Evolutionary conservation across 37 sponge, comb jelly and placozoan genomes (phyloP).

Genomic region (Diacarnus erythraeanus): DNA sequence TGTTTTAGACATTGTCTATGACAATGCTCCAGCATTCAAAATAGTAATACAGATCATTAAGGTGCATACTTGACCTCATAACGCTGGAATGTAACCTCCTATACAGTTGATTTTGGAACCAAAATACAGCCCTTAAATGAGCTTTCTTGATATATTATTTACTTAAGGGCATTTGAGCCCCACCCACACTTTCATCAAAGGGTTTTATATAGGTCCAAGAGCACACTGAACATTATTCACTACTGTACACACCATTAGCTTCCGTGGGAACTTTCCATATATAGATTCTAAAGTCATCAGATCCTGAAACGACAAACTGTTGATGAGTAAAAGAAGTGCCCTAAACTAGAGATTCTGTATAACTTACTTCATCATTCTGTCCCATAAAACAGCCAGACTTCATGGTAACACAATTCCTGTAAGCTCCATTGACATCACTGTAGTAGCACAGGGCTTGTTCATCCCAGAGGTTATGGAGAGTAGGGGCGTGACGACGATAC

Average conservation of each 20-base stretch:
- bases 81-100: too few relatives aligned
- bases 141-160: too few relatives aligned
- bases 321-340: background rate
- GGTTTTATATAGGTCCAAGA: too few relatives aligned
- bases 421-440: conserved; percentile 32
- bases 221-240: too few relatives aligned
- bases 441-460: conserved; percentile 13
- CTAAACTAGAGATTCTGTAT: background rate
- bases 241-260: background rate
- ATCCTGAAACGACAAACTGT: conserved; percentile 78
- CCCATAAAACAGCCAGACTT: conserved; percentile 82
- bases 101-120: too few relatives aligned
- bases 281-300: conserved; percentile 78
- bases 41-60: too few relatives aligned
- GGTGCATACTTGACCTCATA: too few relatives aligned
- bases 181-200: too few relatives aligned
- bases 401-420: conserved; percentile 62
- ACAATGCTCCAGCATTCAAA: too few relatives aligned
- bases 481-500: conserved; percentile 33
- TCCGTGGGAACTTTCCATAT: conserved; percentile 64
- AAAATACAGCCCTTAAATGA: too few relatives aligned
- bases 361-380: conserved; percentile 59
- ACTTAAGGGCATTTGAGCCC: too few relatives aligned
- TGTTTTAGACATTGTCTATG: too few relatives aligned
- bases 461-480: conserved; percentile 21